Conservation (phyloP, 1,140 invertebrate species). For the Anoplolepis gracilipes region DNA sequence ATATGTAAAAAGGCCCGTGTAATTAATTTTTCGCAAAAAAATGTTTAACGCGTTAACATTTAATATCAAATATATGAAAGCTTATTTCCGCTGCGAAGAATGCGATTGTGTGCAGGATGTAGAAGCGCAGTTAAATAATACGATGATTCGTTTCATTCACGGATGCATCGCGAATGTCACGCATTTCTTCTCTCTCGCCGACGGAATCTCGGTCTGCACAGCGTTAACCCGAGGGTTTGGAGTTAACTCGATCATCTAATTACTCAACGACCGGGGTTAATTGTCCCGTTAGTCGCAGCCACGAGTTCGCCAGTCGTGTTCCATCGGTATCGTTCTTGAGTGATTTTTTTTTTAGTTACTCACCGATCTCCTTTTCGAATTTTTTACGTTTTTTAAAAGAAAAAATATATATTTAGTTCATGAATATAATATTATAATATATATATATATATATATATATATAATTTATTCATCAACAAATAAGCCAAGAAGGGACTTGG, state of each 20-base stretch:
- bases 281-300: slow-evolving; percentile 79
- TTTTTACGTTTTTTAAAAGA: background rate
- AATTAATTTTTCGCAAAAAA: background rate
- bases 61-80: background rate
- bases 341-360: slow-evolving; percentile 3
- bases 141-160: background rate
- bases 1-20: background rate
- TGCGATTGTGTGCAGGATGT: background rate
- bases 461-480: no score
- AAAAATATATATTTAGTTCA: background rate
- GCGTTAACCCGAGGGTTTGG: slow-evolving; percentile 78
- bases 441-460: no score
- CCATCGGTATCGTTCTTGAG: slow-evolving; percentile 7
- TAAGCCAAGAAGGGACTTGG: no score
- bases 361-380: background rate
- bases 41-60: background rate
- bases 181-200: slow-evolving; percentile 57
- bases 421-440: no score
- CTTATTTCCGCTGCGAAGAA: background rate
- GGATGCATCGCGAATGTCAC: slow-evolving; percentile 38
- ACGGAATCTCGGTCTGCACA: slow-evolving; percentile 73
- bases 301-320: slow-evolving; percentile 34
- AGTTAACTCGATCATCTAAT: slow-evolving; percentile 84
- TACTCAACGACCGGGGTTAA: slow-evolving; percentile 81
- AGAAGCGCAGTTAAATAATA: background rate